Base-by-base conservation (phyloP, 2,113 vertebrate species). In the Macaca nemestrina region DNA sequence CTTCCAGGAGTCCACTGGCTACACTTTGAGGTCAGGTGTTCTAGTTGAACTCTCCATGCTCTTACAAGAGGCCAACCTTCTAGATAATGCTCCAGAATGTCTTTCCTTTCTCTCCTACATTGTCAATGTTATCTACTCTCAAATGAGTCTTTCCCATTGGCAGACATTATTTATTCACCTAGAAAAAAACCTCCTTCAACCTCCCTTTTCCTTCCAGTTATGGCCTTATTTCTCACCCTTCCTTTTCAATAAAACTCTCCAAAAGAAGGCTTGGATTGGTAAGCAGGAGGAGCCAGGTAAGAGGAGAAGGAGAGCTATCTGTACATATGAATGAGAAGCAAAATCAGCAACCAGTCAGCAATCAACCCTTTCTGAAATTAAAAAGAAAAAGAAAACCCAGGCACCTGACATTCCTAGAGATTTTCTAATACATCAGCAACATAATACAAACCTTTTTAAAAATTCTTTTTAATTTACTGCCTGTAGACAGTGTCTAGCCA, bases 401-500 rank as follows among this genome's bases (percentile, higher is more conserved):
- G 92, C 96, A 97, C 90, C 97, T 97, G 96, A 97, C 80, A 95
- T 92, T 96, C 96, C 83, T 73, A 85, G 90, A 96, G 95, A 84
- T 84, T 78, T 90, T 72, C 92, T 90, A 96, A 96, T 96, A 94
- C 52, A 81, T 94, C 87, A 88, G 97, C 45, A 16, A 97, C 94
- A 97, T 87, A 96, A 98, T 90, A 88, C 80, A 93, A 96, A 92
- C 94, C 98, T 97, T 94, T 94, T 96, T 95, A 96, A 96, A 95
- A 94, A 96, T 98, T 96, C 98, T 92, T 96, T 92, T 90, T 97
- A 97, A 98, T 98, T 98, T 97, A 80, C 96, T 90, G 55, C 27
- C 89, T 1, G 23, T 94, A 94, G 98, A 98, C 97, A 98, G 96
- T 18, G 98, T 98, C 97, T 98, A 97, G 97, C 98, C 97, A 96